Evolutionary conservation across 1,140 invertebrate species (phyloP), one percentile per base, ranked within the genome.

Genomic region (Trichonephila clavata): DNA sequence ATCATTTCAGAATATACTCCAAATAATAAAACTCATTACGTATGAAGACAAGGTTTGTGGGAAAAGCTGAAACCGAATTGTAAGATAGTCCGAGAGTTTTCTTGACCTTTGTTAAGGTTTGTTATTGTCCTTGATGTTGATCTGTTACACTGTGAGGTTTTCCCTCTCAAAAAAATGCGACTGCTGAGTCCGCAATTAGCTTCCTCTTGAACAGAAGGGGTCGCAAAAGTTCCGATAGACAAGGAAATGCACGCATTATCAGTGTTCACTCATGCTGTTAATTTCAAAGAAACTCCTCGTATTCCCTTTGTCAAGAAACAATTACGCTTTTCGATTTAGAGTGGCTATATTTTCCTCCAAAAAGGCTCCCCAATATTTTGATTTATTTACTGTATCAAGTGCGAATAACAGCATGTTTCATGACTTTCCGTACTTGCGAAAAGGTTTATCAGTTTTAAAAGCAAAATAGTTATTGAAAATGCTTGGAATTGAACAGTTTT

Each of bases 11-110:
- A 63, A 7, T 50, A 50, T 77, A 32, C 6, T 16, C 24, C 2
- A 77, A 77, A 77, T 77, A 77, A 77, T 60, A 50, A 84, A 84
- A 84, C 83, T 84, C 83, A 59, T 84, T 84, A 84, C 57, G 6
- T n/a, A 16, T n/a, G 14, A 57, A 16, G 13, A 84, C n/a, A 84
- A 84, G 43, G 43, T 27, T 60, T 84, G 50, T 14, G 20, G 83
- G 5, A 50, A 18, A 8, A 27, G 21, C 27, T 59, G 50, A 20
- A n/a, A 84, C 18, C 60, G 10, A 21, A 8, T n/a, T n/a, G n/a
- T n/a, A n/a, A n/a, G n/a, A n/a, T 27, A 59, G 13, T 21, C 57
- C 27, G 14, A 77, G n/a, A n/a, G 27, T 14, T 84, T 60, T 59
- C 27, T 59, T 59, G 50, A 84, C 83, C 83, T 84, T 59, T 59